Evolutionary conservation across 2,113 vertebrate genomes (phyloP).

Genomic region (Acanthochromis polyacanthus): DNA sequence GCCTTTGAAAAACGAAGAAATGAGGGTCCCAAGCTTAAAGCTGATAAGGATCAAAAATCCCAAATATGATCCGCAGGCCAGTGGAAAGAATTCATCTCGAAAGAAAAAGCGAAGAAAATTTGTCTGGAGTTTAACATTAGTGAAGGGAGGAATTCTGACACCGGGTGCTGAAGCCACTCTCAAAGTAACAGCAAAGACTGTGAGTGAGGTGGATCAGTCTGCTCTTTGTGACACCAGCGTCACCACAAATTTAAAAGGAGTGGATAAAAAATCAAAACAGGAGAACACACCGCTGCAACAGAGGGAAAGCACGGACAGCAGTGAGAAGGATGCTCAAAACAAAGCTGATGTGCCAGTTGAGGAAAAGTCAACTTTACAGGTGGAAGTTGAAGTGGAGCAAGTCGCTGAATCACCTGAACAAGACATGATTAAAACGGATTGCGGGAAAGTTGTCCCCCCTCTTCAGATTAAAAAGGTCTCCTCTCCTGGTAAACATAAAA

Average conservation of each 20-base stretch:
- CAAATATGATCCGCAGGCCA: constrained; percentile 71
- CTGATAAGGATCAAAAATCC: constrained; percentile 82
- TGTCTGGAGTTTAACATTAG: constrained; percentile 83
- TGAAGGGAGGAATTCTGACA: constrained; percentile 67
- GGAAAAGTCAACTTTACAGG: constrained; percentile 42
- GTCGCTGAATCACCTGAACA: constrained; percentile 58
- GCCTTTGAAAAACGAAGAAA: constrained; percentile 59
- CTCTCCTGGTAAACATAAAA: constrained; percentile 82
- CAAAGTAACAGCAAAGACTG: constrained; percentile 55
- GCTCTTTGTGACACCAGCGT: constrained; percentile 45
- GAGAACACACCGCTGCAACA: constrained; percentile 34
- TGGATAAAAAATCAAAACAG: constrained; percentile 53
- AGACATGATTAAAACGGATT: constrained; percentile 63
- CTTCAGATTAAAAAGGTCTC: constrained; percentile 85
- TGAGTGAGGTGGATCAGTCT: constrained; percentile 48
- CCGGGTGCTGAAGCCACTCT: constrained; percentile 41
- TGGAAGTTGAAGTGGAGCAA: constrained; percentile 60
- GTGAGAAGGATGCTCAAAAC: constrained; percentile 54
- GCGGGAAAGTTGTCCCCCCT: constrained; percentile 79
- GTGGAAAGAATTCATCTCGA: constrained; percentile 65
- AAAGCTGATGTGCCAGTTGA: constrained; percentile 44
- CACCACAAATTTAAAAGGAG: constrained; percentile 35
- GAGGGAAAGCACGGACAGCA: constrained; percentile 29
- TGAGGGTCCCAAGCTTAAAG: constrained; percentile 80
- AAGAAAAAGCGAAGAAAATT: constrained; percentile 85